Conservation (phyloP, 2,797 vertebrate genomes). For the Poeciliopsis turneri region DNA sequence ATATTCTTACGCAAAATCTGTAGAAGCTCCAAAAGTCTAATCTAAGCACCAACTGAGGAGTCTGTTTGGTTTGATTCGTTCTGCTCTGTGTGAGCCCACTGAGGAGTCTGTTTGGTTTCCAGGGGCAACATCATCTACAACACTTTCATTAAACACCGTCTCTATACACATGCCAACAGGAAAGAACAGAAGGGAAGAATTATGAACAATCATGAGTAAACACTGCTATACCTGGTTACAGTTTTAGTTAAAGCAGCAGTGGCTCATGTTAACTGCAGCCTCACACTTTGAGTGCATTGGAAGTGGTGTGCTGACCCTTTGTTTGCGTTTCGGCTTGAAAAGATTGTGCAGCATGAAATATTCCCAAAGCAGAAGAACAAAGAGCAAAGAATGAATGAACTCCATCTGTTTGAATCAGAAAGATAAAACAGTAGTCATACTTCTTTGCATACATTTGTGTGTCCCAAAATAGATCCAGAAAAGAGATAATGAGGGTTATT, state of each 20-base stretch:
- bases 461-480: constrained; percentile 47
- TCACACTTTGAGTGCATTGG: background rate
- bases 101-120: background rate
- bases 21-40: background rate
- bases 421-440: constrained; percentile 11
- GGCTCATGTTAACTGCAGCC: background rate
- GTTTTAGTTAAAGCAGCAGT: background rate
- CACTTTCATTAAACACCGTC: background rate
- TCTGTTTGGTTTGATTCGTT: no score
- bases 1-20: constrained; percentile 72
- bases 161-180: background rate
- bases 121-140: background rate
- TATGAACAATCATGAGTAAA: background rate
- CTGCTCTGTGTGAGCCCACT: background rate
- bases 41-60: background rate
- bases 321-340: constrained; percentile 57
- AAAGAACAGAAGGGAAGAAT: background rate
- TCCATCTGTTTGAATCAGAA: constrained; percentile 26
- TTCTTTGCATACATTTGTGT: background rate
- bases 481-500: constrained; percentile 47
- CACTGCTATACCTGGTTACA: background rate
- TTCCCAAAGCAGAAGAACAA: constrained; percentile 49
- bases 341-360: constrained; percentile 25
- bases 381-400: constrained; percentile 67
- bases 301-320: background rate